These are phyloP conservation scores for Dromas ardeola DNA, from an alignment of 2,113 vertebrate species.

Conservation along the genomic window DNA sequence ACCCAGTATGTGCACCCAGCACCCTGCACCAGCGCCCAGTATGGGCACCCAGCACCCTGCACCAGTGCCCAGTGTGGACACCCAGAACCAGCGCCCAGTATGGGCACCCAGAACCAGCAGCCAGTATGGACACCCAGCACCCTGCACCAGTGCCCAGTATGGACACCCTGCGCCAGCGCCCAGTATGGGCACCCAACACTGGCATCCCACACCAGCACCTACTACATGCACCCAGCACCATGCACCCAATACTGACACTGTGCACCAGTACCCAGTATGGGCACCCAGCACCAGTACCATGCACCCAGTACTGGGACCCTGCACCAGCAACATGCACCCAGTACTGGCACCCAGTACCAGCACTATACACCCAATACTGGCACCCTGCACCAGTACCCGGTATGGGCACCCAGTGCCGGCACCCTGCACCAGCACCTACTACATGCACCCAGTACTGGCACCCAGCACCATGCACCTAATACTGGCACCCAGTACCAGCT, in stretches of 20 bases:
- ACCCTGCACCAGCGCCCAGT: too few relatives aligned
- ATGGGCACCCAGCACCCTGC: not conserved
- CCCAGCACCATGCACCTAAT: not conserved
- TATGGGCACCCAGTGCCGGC: too few relatives aligned
- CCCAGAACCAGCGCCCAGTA: not conserved
- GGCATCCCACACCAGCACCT: not conserved
- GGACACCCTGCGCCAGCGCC: not conserved
- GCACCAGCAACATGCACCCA: not conserved
- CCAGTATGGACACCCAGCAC: not conserved
- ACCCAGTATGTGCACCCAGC: too few relatives aligned
- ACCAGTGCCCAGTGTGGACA: not conserved
- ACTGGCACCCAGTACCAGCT: not conserved
- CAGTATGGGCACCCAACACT: rapidly evolving
- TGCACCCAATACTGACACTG: not conserved
- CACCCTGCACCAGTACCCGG: not conserved
- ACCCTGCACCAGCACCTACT: not conserved
- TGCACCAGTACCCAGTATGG: not conserved
- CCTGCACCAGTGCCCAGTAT: too few relatives aligned
- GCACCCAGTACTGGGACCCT: not conserved
- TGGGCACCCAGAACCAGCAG: not conserved
- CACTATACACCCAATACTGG: too few relatives aligned
- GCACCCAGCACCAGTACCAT: not conserved
- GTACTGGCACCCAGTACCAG: not conserved
- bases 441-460: not conserved
- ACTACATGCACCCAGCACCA: not conserved